Base-by-base conservation (phyloP, 2,113 vertebrate species). In the Ammodramus savannarum region DNA sequence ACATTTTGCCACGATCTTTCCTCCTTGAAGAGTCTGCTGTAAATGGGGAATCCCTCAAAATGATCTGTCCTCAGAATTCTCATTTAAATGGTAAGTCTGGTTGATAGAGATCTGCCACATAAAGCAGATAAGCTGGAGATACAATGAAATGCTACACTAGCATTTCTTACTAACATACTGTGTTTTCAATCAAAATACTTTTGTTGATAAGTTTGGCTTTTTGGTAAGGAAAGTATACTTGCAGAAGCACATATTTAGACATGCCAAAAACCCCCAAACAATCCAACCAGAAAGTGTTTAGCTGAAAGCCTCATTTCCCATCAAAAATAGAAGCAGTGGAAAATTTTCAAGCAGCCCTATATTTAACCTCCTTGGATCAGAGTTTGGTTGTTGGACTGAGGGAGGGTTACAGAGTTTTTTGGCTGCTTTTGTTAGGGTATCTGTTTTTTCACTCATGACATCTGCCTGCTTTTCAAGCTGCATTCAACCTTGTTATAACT, bases 301-400 rank as follows among this genome's bases (percentile, higher is more conserved):
- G 72, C 90, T 86, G 80, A 78, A 95, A 93, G 61, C 43, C 80
- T 92, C 8, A 3, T 90, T 92, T 95, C 73, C 86, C 94, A 94
- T 95, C 65, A 90, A 88, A 96, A 97, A 90, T 90, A 90, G 90
- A 94, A 86, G 36, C 90, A 92, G 94, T 93, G 92, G 92, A 97
- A 95, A 95, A 81, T 75, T 95, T 97, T 96, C 80, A 26, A 29
- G 76, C 80, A 93, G 83, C 52, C 86, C 86, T 97, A 68, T 96
- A 87, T 97, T 96, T 96, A 95, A 93, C 68, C 76, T 95, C 22
- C 83, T 87, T 96, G 88, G 91, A 93, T 94, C 80, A 88, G 83
- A 93, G 95, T 89, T 92, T 43, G 29, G 65, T 72, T 93, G 66
- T 59, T 93, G 82, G 91, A 65, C 89, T 88, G 80, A 90, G 48